phyloP scores from a whole-genome alignment of 2,888 invertebrate genomes.

The Agonopterix heracliana region DNA sequence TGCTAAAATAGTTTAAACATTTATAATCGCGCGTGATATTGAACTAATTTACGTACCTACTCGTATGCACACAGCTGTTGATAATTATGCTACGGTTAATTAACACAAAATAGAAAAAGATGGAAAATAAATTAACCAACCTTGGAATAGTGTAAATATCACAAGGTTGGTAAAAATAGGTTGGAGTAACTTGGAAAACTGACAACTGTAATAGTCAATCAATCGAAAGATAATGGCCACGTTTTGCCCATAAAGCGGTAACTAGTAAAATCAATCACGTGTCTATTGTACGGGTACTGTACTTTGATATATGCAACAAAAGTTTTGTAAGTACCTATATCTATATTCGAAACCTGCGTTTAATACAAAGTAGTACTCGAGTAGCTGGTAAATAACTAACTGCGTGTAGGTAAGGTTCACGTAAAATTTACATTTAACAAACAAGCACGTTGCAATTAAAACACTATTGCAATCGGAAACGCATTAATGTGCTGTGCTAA shows the following conservation, averaged over 20 bases:
- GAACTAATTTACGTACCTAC: slow-evolving; percentile 24
- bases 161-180: slow-evolving; percentile 20
- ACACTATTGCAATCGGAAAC: slow-evolving; percentile 33
- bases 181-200: background rate
- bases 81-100: slow-evolving; percentile 35
- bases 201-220: background rate
- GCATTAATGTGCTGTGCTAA: slow-evolving; percentile 25
- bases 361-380: background rate
- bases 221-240: slow-evolving; percentile 19
- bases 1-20: background rate
- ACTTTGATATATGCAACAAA: background rate
- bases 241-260: slow-evolving; percentile 23
- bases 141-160: slow-evolving; percentile 16
- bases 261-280: slow-evolving; percentile 1
- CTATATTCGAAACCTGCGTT: too few relatives aligned
- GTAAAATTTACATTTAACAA: slow-evolving; percentile 33
- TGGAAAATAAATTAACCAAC: slow-evolving; percentile 20
- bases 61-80: slow-evolving; percentile 34
- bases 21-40: slow-evolving; percentile 12
- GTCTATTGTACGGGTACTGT: background rate
- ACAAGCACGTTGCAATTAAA: slow-evolving; percentile 30
- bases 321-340: background rate
- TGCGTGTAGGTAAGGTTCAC: slow-evolving; percentile 15
- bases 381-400: slow-evolving; percentile 1
- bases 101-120: slow-evolving; percentile 28